Evolutionary conservation across 2,113 vertebrate genomes (phyloP).

Genomic region (Muntiacus reevesi): DNA sequence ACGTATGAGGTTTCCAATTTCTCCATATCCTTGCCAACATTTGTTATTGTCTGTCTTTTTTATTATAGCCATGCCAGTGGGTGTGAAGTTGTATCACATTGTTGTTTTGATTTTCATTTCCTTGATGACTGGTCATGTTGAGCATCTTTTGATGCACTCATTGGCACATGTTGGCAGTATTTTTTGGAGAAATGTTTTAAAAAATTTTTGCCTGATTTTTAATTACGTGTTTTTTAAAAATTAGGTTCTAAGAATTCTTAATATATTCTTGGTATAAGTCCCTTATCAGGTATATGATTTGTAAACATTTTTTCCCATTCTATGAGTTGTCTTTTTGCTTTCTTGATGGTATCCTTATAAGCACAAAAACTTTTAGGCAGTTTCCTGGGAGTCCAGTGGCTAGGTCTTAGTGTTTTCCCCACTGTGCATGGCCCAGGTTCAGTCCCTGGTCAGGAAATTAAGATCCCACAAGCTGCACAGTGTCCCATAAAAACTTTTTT

Average conservation of each 20-base stretch:
- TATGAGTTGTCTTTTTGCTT: conserved; percentile 6
- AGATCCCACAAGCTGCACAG: background rate
- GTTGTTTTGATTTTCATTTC: background rate
- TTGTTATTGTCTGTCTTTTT: background rate
- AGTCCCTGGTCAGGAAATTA: background rate
- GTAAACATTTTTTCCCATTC: background rate
- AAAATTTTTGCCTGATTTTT: background rate
- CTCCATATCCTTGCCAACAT: background rate
- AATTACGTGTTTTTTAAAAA: background rate
- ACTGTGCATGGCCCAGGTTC: background rate
- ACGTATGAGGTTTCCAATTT: background rate
- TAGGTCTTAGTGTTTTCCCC: background rate
- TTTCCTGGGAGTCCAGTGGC: background rate
- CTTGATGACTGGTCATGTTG: background rate
- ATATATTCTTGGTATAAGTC: background rate
- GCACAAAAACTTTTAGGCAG: background rate
- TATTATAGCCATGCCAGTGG: background rate
- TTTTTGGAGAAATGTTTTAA: conserved; percentile 2
- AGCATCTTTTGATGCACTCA: background rate
- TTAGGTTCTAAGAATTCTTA: background rate
- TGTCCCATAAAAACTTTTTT: background rate
- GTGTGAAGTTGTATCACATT: background rate
- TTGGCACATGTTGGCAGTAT: background rate
- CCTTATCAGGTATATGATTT: background rate
- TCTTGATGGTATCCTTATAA: conserved; percentile 12